Conservation (phyloP, 53 echinoderm and acorn worm genomes). For the Paracentrotus lividus region DNA sequence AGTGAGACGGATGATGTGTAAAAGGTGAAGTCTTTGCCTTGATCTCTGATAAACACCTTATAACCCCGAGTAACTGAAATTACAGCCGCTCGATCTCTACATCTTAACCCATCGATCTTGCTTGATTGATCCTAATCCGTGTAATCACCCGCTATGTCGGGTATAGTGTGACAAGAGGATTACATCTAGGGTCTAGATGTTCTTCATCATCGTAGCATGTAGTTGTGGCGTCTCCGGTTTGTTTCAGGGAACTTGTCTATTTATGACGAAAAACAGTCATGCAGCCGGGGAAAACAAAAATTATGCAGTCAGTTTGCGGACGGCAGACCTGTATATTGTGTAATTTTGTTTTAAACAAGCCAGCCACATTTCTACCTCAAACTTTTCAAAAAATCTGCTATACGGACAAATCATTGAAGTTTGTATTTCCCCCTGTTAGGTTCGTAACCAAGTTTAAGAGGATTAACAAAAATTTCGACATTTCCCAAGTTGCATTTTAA, state of each 20-base stretch:
- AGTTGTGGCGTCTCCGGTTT: neutral
- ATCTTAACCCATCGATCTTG: slow-evolving; percentile 21
- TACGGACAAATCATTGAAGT: too few relatives aligned
- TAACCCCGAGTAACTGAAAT: neutral
- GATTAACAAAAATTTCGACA: too few relatives aligned
- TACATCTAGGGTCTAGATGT: neutral
- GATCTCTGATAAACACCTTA: slow-evolving; percentile 25
- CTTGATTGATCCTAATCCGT: slow-evolving; percentile 6
- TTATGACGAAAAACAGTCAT: too few relatives aligned
- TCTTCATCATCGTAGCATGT: neutral
- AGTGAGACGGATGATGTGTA: neutral
- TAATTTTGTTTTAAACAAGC: too few relatives aligned
- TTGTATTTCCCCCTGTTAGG: too few relatives aligned
- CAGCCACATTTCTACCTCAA: too few relatives aligned
- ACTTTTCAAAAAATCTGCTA: too few relatives aligned
- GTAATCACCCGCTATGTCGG: neutral
- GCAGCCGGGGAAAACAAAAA: too few relatives aligned
- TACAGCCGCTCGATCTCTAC: neutral
- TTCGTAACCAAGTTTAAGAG: too few relatives aligned
- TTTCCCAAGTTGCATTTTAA: too few relatives aligned
- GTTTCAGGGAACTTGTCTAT: too few relatives aligned
- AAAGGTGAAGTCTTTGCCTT: neutral
- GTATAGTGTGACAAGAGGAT: slow-evolving; percentile 15
- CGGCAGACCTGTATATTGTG: too few relatives aligned
- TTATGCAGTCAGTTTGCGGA: neutral